Percentiles rank a stretch among this genome's conserved stretches.
phyloP scores from a whole-genome alignment of 2,113 vertebrate species.

The Microcebus tavaratra region DNA sequence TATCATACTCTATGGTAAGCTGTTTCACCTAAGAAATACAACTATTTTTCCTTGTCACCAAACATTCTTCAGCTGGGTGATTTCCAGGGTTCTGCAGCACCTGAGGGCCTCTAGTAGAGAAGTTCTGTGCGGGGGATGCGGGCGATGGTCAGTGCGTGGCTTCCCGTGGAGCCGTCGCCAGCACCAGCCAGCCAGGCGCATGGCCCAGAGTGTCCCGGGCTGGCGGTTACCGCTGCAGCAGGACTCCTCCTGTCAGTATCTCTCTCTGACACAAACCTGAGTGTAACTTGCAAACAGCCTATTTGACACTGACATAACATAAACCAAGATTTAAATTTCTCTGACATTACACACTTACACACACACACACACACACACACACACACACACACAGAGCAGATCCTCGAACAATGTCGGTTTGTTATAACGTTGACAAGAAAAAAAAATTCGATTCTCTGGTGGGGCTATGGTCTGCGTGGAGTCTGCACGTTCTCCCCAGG shows the following conservation, averaged over 20 bases:
- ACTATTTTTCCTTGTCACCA: background rate
- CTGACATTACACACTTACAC: background rate
- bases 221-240: background rate
- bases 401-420: background rate
- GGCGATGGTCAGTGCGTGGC: background rate
- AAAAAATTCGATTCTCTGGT: background rate
- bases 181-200: background rate
- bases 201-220: background rate
- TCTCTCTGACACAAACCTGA: background rate
- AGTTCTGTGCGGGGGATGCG: background rate
- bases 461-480: background rate
- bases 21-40: background rate
- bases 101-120: background rate
- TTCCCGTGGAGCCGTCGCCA: rapidly evolving
- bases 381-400: background rate
- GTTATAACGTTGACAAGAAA: background rate
- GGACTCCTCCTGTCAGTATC: background rate
- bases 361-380: rapidly evolving
- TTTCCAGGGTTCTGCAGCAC: background rate
- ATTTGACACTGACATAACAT: background rate
- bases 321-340: conserved; percentile 36
- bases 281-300: conserved; percentile 14
- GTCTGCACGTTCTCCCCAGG: background rate
- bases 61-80: background rate
- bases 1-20: background rate